A percentile compares a stretch with the other conserved stretches of the same genome.
Conservation (phyloP, 2,113 vertebrate genomes). For the Oenanthe oenanthe region DNA sequence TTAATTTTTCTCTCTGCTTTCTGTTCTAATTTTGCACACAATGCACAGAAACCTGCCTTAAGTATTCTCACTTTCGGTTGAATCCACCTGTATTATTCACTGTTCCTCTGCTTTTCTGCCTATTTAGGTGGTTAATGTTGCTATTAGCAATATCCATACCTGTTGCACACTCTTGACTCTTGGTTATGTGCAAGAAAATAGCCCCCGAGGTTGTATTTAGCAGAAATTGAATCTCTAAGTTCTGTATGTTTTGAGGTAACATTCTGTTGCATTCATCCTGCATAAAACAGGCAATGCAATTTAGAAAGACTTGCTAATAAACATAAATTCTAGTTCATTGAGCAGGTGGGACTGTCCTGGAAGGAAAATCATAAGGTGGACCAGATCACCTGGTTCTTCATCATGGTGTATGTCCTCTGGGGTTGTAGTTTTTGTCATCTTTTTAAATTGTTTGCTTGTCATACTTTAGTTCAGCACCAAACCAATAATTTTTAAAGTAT, state of each 20-base stretch:
- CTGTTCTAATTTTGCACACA: neutral
- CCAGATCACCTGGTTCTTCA: neutral
- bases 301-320: neutral
- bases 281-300: neutral
- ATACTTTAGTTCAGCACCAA: neutral
- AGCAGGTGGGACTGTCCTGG: neutral
- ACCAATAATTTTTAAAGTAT: rapidly evolving
- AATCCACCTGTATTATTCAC: neutral
- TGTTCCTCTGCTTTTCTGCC: neutral
- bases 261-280: neutral
- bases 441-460: neutral
- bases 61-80: neutral
- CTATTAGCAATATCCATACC: neutral
- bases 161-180: neutral
- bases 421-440: neutral
- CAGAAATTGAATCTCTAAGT: neutral
- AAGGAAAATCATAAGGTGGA: neutral
- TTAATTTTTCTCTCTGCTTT: neutral
- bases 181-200: neutral
- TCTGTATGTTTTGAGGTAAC: neutral
- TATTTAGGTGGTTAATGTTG: neutral
- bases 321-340: neutral
- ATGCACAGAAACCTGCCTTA: neutral
- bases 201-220: neutral
- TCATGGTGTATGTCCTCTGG: neutral